These are phyloP conservation scores for Piliocolobus tephrosceles DNA, from an alignment of 2,113 vertebrate genomes.

Conservation along the genomic window DNA sequence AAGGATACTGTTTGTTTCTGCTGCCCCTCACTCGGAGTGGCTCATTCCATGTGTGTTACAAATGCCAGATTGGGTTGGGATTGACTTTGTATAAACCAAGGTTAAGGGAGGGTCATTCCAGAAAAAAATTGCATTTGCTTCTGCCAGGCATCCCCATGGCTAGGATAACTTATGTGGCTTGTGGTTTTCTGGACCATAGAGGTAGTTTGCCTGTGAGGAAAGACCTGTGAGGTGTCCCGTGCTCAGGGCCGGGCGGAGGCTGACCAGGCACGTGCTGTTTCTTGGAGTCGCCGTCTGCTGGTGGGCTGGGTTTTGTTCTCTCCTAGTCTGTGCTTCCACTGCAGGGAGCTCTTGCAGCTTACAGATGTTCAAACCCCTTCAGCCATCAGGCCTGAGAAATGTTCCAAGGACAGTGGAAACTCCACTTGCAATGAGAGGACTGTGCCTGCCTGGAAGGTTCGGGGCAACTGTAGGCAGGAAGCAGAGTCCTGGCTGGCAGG, in stretches of 20 bases:
- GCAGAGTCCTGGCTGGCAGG: too few relatives aligned
- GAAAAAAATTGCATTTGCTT: neutral
- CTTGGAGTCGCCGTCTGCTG: too few relatives aligned
- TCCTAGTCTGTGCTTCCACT: too few relatives aligned
- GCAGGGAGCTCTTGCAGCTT: neutral
- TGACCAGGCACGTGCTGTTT: too few relatives aligned
- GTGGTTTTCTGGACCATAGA: neutral
- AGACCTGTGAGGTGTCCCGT: neutral
- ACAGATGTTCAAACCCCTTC: neutral
- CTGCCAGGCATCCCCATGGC: neutral
- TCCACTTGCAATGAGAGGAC: too few relatives aligned
- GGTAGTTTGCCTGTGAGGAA: rapidly evolving
- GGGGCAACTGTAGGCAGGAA: neutral
- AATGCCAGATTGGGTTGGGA: neutral
- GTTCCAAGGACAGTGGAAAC: neutral
- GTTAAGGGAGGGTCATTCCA: neutral
- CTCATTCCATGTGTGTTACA: too few relatives aligned
- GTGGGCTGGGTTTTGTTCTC: neutral
- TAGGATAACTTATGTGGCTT: neutral
- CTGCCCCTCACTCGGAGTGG: neutral
- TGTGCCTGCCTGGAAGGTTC: rapidly evolving
- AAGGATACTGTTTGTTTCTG: neutral
- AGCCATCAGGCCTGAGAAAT: neutral
- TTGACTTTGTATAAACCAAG: neutral
- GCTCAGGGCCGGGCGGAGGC: neutral